Evolutionary conservation across 2,888 invertebrate genomes (phyloP).

Genomic region (Temnothorax unifasciatus): DNA sequence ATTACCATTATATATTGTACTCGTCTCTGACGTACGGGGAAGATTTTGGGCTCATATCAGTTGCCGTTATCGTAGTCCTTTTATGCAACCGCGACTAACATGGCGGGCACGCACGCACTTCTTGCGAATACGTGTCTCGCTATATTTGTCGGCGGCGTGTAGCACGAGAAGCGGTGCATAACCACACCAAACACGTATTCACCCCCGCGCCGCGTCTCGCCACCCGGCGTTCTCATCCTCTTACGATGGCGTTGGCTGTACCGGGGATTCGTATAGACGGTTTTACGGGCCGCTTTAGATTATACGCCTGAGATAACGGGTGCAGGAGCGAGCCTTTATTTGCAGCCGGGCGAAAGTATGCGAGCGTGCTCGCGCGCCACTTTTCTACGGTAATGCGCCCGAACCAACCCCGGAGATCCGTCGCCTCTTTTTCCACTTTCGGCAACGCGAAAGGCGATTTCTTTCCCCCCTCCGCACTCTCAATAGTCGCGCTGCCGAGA

Average conservation of each 20-base stretch:
- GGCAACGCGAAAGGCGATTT: slow-evolving; percentile 55
- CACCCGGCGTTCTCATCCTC: slow-evolving; percentile 4
- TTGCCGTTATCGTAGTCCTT: background rate
- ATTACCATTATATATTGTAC: background rate
- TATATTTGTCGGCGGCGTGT: slow-evolving; percentile 47
- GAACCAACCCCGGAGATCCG: slow-evolving; percentile 6
- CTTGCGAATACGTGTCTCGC: slow-evolving; percentile 42
- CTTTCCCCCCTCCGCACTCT: slow-evolving; percentile 42
- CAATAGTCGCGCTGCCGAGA: slow-evolving; percentile 37
- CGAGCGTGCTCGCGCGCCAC: slow-evolving; percentile 63
- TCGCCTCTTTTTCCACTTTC: slow-evolving; percentile 51
- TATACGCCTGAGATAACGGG: slow-evolving; percentile 82
- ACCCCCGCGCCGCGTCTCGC: slow-evolving; percentile 37
- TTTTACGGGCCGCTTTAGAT: slow-evolving; percentile 83
- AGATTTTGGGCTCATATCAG: background rate
- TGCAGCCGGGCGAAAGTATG: slow-evolving; percentile 68
- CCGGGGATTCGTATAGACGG: slow-evolving; percentile 74
- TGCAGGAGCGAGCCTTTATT: slow-evolving; percentile 72
- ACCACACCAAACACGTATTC: slow-evolving; percentile 81
- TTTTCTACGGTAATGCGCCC: slow-evolving; percentile 64
- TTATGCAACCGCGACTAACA: slow-evolving; percentile 31
- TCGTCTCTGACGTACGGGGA: background rate
- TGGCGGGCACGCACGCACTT: slow-evolving; percentile 11
- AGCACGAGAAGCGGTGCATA: slow-evolving; percentile 57
- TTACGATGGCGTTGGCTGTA: slow-evolving; percentile 54